phyloP scores from a whole-genome alignment of 2,888 invertebrate species.

The Cataglyphis altisquamis region DNA sequence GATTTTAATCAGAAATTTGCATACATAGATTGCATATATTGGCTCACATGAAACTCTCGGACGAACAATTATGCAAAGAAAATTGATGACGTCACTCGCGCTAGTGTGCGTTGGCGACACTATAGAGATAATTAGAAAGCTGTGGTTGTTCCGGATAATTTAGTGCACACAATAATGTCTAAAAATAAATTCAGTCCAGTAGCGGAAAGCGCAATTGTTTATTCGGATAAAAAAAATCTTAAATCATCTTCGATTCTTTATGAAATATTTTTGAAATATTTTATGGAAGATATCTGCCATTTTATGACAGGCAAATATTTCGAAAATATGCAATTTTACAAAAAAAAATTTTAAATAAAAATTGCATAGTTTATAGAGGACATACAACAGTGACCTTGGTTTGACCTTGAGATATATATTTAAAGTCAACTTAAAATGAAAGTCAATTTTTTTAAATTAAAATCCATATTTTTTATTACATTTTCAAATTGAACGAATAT shows the following conservation, averaged over 20 bases:
- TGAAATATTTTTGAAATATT: not conserved
- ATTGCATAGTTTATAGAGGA: too few species aligned
- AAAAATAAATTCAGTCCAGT: not conserved
- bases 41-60: not conserved
- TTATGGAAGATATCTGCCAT: not conserved
- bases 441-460: too few species aligned
- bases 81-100: not conserved
- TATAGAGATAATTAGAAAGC: not conserved
- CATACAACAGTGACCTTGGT: too few species aligned
- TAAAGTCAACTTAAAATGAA: too few species aligned
- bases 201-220: not conserved
- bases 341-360: too few species aligned
- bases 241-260: not conserved
- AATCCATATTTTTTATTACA: too few species aligned
- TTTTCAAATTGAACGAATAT: too few species aligned
- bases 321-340: too few species aligned
- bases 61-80: slow-evolving; percentile 1
- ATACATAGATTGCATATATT: not conserved
- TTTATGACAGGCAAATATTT: too few species aligned
- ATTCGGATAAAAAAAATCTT: not conserved
- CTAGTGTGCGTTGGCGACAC: not conserved
- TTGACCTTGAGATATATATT: too few species aligned
- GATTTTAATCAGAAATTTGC: not conserved
- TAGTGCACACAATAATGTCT: not conserved
- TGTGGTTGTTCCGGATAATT: slow-evolving; percentile 3